Evolutionary conservation across 2,113 vertebrate species (phyloP).

Genomic region (Megalops atlanticus): DNA sequence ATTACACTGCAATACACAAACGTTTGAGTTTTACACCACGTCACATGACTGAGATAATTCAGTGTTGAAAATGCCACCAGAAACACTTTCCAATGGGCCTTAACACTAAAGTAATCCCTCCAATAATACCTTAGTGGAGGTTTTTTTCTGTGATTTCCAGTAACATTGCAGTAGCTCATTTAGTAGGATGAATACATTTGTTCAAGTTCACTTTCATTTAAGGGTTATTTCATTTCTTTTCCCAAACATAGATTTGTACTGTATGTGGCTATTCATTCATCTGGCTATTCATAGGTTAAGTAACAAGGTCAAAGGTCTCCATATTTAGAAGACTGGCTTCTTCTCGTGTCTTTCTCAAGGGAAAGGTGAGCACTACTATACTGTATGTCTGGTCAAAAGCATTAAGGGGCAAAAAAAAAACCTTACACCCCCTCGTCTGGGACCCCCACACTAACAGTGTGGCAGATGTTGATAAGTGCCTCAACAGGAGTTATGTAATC

Average conservation of each 20-base stretch:
- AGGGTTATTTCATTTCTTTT: too few relatives aligned
- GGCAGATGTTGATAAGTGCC: background rate
- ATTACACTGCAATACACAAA: background rate
- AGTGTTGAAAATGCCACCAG: too few relatives aligned
- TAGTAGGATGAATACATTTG: too few relatives aligned
- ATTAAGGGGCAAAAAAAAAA: slow-evolving; percentile 23
- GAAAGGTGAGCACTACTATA: background rate
- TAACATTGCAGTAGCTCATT: too few relatives aligned
- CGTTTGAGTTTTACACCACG: background rate
- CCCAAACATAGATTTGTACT: too few relatives aligned
- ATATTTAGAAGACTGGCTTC: slow-evolving; percentile 19
- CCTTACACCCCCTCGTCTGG: background rate
- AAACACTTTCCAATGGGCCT: too few relatives aligned
- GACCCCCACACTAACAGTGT: background rate
- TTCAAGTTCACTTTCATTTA: too few relatives aligned
- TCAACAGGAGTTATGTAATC: background rate
- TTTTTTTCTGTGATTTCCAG: too few relatives aligned
- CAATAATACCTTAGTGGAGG: too few relatives aligned
- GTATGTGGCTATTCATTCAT: too few relatives aligned
- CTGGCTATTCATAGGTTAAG: too few relatives aligned
- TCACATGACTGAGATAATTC: background rate
- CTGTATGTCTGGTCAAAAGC: slow-evolving; percentile 3
- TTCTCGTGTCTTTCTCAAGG: background rate
- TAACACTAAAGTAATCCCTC: too few relatives aligned
- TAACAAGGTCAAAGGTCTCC: background rate